Evolutionary conservation across 2,888 invertebrate genomes (phyloP).

Genomic region (Nasonia oneida): DNA sequence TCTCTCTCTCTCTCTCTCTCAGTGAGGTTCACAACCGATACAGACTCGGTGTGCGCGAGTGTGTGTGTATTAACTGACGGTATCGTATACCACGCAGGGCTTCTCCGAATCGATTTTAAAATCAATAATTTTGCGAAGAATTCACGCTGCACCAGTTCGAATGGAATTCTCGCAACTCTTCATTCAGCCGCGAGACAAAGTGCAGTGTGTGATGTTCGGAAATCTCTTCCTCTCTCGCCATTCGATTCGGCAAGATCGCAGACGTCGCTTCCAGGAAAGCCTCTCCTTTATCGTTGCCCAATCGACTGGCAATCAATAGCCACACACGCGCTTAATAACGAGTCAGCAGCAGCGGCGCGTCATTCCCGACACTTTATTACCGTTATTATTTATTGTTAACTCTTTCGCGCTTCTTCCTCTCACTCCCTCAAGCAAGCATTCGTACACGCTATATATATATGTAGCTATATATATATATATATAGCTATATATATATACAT

Average conservation of each 20-base stretch:
- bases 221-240: background rate
- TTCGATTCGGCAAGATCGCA: conserved; percentile 39
- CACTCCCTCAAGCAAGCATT: conserved; percentile 18
- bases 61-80: background rate
- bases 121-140: background rate
- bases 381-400: conserved; percentile 74
- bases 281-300: conserved; percentile 66
- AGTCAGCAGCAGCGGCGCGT: conserved; percentile 65
- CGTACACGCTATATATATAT: background rate
- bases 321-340: conserved; percentile 69
- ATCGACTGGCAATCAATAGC: conserved; percentile 71
- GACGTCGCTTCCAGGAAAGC: conserved; percentile 68
- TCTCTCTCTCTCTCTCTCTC: too few species aligned
- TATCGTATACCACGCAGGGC: background rate
- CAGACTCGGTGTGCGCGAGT: background rate
- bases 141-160: background rate
- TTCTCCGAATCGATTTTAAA: conserved; percentile 32
- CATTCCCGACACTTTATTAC: conserved; percentile 71
- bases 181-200: background rate
- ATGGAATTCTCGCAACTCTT: background rate
- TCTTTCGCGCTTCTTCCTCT: conserved; percentile 54
- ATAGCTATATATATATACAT: background rate
- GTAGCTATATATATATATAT: background rate
- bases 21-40: background rate
- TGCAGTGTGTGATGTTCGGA: background rate